Percentiles rank a stretch among this genome's conserved stretches.
Conservation (phyloP, 1,140 invertebrate species). For the Ceratosolen solmsi region DNA sequence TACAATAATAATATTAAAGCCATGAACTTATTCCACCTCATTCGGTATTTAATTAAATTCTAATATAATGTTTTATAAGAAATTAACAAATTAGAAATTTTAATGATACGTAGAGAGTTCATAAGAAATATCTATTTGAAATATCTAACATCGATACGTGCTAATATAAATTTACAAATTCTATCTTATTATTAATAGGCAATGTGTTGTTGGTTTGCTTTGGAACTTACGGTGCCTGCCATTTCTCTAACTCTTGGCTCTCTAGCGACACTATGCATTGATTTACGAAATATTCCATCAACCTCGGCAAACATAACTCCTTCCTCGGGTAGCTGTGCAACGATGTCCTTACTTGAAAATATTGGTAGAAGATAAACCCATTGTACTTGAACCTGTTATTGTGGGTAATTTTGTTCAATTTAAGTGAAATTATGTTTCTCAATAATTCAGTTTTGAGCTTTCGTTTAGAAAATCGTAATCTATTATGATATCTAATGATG, state of each 20-base stretch:
- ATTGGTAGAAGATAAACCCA: conserved; percentile 95
- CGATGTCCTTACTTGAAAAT: conserved; percentile 94
- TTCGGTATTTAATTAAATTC: background rate
- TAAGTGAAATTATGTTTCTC: too few relatives aligned
- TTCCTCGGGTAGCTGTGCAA: conserved; percentile 94
- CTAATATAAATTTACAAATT: too few relatives aligned
- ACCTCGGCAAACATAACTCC: conserved; percentile 84
- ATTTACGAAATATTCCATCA: conserved; percentile 83
- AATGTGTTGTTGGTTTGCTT: too few relatives aligned
- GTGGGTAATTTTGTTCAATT: background rate
- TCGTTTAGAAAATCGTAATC: too few relatives aligned
- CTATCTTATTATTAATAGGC: too few relatives aligned
- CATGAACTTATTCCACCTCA: background rate
- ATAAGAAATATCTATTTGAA: too few relatives aligned
- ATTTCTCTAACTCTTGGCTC: conserved; percentile 85
- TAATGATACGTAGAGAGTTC: too few relatives aligned
- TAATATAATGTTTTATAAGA: too few relatives aligned
- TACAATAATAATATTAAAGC: conserved; percentile 25
- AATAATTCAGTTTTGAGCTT: too few relatives aligned
- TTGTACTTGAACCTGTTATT: conserved; percentile 79
- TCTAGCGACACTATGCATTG: conserved; percentile 83
- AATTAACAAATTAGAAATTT: too few relatives aligned
- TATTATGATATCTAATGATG: too few relatives aligned
- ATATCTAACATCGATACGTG: too few relatives aligned
- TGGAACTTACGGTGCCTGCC: conserved; percentile 75